Conservation (phyloP, 2,797 vertebrate genomes). For the Melanotaenia trifasciata region DNA sequence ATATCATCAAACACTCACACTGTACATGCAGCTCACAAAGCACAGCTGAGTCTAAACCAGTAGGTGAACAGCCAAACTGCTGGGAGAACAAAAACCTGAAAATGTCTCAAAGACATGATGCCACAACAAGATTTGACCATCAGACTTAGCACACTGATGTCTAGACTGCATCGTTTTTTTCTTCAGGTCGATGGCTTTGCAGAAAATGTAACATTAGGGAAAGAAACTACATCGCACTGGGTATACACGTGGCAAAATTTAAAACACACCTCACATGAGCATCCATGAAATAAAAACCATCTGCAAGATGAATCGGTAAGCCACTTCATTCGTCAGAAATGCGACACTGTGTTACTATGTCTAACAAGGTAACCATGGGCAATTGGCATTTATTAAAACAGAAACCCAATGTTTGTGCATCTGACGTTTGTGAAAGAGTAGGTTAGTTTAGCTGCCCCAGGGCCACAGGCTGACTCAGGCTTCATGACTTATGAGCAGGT, state of each 20-base stretch:
- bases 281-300: constrained; percentile 34
- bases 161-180: constrained; percentile 3
- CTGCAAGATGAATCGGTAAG: constrained; percentile 15
- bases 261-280: constrained; percentile 3
- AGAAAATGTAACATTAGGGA: constrained; percentile 19
- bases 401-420: constrained; percentile 12
- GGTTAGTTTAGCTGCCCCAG: constrained; percentile 52
- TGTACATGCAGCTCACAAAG: constrained; percentile 71
- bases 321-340: constrained; percentile 30
- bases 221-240: neutral
- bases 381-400: constrained; percentile 16
- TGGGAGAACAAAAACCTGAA: constrained; percentile 17
- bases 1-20: constrained; percentile 69
- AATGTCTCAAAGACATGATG: constrained; percentile 3
- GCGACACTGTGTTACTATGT: constrained; percentile 22
- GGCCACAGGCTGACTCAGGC: constrained; percentile 38
- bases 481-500: constrained; percentile 57
- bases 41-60: constrained; percentile 21
- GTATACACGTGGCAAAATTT: neutral
- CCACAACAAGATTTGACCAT: constrained; percentile 5
- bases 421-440: constrained; percentile 27
- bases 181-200: constrained; percentile 13
- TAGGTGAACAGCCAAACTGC: constrained; percentile 38
- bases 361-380: constrained; percentile 31
- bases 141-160: neutral